Evolutionary conservation across 2,888 invertebrate species (phyloP).

Genomic region (Didymodactylos carnosus): DNA sequence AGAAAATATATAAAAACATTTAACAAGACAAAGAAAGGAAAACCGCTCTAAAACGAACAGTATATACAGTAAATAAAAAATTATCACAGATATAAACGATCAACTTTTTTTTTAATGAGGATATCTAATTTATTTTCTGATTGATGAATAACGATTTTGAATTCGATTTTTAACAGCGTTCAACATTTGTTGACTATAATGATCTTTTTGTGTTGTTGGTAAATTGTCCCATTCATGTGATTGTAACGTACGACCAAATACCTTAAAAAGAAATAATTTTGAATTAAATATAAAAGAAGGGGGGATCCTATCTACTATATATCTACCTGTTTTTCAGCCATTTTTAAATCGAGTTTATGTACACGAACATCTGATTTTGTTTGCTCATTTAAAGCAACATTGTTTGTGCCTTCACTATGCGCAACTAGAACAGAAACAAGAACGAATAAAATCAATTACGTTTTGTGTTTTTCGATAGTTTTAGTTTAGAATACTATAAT

Average conservation of each 20-base stretch:
- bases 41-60: too few species aligned
- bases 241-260: constrained; percentile 3
- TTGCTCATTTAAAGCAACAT: constrained; percentile 12
- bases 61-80: too few species aligned
- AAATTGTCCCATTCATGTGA: constrained; percentile 12
- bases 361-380: constrained; percentile 15
- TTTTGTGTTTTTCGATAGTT: too few species aligned
- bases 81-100: background rate
- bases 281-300: too few species aligned
- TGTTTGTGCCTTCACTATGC: constrained; percentile 16
- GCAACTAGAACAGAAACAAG: too few species aligned
- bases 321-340: constrained; percentile 17
- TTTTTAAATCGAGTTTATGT: constrained; percentile 17
- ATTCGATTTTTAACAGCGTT: constrained; percentile 5
- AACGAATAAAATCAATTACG: background rate
- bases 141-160: constrained; percentile 8
- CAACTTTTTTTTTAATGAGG: too few species aligned
- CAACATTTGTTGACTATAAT: constrained; percentile 12
- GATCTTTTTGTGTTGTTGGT: background rate
- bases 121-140: background rate
- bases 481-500: too few species aligned
- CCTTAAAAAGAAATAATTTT: too few species aligned
- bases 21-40: too few species aligned
- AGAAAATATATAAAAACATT: too few species aligned
- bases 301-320: too few species aligned